Conservation (phyloP, 37 sponge, comb jelly and placozoan genomes). For the Beroe forskalii region DNA sequence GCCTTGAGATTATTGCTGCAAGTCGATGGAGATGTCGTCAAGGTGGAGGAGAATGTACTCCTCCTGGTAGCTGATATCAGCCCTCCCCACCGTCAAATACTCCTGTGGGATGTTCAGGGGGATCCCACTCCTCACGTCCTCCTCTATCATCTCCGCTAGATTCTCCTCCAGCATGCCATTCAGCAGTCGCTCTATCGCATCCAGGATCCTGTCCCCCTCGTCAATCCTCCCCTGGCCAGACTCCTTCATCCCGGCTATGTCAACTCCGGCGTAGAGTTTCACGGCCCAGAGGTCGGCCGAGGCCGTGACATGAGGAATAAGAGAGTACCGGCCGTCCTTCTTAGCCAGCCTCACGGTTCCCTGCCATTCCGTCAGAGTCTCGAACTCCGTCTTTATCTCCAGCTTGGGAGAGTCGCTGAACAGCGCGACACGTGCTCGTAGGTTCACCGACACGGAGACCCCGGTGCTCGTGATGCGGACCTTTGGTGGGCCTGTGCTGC, state of each 20-base stretch:
- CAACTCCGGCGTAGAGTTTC: background rate
- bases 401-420: background rate
- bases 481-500: background rate
- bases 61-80: slow-evolving; percentile 3
- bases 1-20: no score
- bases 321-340: slow-evolving; percentile 18
- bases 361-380: background rate
- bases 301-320: background rate
- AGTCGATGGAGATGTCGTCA: background rate
- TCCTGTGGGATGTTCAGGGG: slow-evolving; percentile 6
- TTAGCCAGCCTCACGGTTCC: background rate
- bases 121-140: background rate
- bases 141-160: background rate
- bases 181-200: background rate
- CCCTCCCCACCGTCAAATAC: slow-evolving; percentile 11
- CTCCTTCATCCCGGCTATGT: background rate
- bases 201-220: slow-evolving; percentile 6
- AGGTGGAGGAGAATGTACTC: background rate
- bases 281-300: background rate
- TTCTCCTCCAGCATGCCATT: slow-evolving; percentile 16
- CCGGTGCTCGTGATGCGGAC: background rate
- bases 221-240: background rate
- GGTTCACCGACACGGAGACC: background rate
- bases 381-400: slow-evolving; percentile 2
- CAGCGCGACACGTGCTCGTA: background rate